These are phyloP conservation scores for Diarsia mendica DNA, from an alignment of 2,888 invertebrate species.

Conservation along the genomic window DNA sequence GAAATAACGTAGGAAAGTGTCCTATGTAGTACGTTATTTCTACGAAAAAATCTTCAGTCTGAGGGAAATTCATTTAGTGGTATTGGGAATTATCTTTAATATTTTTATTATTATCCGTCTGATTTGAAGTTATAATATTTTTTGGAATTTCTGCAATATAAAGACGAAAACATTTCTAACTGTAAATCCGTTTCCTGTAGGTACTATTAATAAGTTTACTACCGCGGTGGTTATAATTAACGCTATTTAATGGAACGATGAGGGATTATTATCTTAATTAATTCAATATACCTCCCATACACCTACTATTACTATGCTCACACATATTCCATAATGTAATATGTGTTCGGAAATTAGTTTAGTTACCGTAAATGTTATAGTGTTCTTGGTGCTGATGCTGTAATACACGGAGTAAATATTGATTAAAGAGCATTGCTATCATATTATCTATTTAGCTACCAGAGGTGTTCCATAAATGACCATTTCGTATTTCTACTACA, in stretches of 20 bases:
- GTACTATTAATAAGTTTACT: neutral
- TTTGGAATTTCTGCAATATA: neutral
- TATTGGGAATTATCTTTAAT: neutral
- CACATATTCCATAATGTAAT: neutral
- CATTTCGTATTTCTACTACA: too few species aligned
- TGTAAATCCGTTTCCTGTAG: conserved; percentile 6
- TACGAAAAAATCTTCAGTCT: too few species aligned
- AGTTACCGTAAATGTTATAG: conserved; percentile 14
- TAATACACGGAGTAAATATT: neutral
- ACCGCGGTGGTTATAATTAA: conserved; percentile 15
- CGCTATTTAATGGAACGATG: conserved; percentile 23
- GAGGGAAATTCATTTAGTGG: neutral
- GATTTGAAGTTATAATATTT: neutral
- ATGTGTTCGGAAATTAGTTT: conserved; percentile 24
- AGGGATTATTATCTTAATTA: conserved; percentile 28
- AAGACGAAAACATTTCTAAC: neutral
- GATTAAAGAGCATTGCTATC: neutral
- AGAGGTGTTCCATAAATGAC: neutral
- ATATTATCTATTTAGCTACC: neutral
- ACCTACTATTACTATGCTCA: neutral
- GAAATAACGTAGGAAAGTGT: neutral
- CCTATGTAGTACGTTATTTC: too few species aligned
- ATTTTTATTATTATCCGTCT: neutral
- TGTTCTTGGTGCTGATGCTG: neutral
- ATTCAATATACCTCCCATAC: conserved; percentile 18